These are phyloP conservation scores for Drosophila novamexicana DNA, from an alignment of 1,140 invertebrate species.

Conservation along the genomic window DNA sequence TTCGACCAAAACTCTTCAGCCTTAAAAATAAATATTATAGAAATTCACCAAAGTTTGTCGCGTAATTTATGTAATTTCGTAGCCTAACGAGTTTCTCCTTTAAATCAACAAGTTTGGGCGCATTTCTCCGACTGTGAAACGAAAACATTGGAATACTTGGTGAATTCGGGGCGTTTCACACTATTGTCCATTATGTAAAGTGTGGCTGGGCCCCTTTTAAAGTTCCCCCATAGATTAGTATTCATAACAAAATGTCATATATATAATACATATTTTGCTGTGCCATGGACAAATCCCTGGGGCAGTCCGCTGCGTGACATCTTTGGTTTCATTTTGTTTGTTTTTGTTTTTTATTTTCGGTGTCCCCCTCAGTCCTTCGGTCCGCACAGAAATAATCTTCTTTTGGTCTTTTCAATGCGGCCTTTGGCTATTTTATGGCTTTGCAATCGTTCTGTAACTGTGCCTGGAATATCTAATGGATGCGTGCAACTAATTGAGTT, in stretches of 20 bases:
- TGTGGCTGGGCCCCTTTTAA: slow-evolving; percentile 26
- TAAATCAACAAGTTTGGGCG: slow-evolving; percentile 4
- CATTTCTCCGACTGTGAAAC: background rate
- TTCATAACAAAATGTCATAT: slow-evolving; percentile 79
- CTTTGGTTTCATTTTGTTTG: slow-evolving; percentile 63
- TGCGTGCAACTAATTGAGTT: slow-evolving; percentile 80
- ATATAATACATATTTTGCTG: slow-evolving; percentile 61
- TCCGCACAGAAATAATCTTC: slow-evolving; percentile 62
- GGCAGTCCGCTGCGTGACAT: slow-evolving; percentile 74
- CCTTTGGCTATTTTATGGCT: slow-evolving; percentile 78
- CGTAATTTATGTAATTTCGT: background rate
- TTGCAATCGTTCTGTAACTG: slow-evolving; percentile 77
- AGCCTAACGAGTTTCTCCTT: background rate
- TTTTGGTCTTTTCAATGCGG: slow-evolving; percentile 60
- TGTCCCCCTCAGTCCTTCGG: background rate
- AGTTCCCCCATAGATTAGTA: slow-evolving; percentile 60
- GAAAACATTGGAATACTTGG: background rate
- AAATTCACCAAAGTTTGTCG: background rate
- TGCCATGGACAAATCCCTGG: slow-evolving; percentile 59
- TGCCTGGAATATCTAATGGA: slow-evolving; percentile 77
- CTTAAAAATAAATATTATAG: background rate
- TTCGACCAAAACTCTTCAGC: too few species aligned
- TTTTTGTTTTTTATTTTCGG: slow-evolving; percentile 8
- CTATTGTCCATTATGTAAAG: slow-evolving; percentile 28
- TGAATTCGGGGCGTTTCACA: background rate